phyloP scores from a whole-genome alignment of 2,888 invertebrate genomes.

The Xylota sylvarum region DNA sequence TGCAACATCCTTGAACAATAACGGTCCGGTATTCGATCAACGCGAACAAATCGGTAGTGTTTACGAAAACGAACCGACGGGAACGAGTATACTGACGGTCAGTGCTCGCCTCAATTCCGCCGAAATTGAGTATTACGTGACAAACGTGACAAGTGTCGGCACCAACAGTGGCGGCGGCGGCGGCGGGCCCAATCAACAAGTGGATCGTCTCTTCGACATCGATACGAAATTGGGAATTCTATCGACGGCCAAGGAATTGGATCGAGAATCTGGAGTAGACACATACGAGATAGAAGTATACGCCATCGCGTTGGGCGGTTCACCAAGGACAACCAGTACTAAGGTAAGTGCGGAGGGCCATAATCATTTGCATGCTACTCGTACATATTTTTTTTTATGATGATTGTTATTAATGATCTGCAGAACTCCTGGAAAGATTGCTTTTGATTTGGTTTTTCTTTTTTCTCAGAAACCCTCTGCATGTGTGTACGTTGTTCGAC shows the following conservation, averaged over 20 bases:
- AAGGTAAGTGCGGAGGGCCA: conserved; percentile 89
- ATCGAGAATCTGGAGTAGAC: conserved; percentile 93
- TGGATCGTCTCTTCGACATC: conserved; percentile 95
- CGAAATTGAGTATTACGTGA: conserved; percentile 95
- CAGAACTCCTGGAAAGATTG: conserved; percentile 51
- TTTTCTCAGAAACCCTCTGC: conserved; percentile 28
- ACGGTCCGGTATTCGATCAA: conserved; percentile 87
- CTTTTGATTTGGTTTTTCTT: conserved; percentile 32
- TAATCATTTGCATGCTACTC: conserved; percentile 45
- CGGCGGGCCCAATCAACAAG: conserved; percentile 86
- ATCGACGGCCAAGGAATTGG: conserved; percentile 92
- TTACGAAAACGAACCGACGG: conserved; percentile 94
- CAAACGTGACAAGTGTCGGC: conserved; percentile 88
- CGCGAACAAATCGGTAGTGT: conserved; percentile 91
- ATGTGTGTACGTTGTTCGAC: background rate
- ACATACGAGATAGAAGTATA: conserved; percentile 94
- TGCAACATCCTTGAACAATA: conserved; percentile 86
- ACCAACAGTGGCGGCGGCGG: conserved; percentile 17
- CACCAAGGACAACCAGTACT: conserved; percentile 91
- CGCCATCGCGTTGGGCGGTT: conserved; percentile 91
- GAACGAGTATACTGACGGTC: conserved; percentile 93
- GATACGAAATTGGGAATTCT: conserved; percentile 95
- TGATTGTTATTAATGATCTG: conserved; percentile 41
- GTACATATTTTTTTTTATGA: no score
- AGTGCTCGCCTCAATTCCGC: conserved; percentile 89